Conservation (phyloP, 2,888 invertebrate species). For the Leptinotarsa rubiginosa region DNA sequence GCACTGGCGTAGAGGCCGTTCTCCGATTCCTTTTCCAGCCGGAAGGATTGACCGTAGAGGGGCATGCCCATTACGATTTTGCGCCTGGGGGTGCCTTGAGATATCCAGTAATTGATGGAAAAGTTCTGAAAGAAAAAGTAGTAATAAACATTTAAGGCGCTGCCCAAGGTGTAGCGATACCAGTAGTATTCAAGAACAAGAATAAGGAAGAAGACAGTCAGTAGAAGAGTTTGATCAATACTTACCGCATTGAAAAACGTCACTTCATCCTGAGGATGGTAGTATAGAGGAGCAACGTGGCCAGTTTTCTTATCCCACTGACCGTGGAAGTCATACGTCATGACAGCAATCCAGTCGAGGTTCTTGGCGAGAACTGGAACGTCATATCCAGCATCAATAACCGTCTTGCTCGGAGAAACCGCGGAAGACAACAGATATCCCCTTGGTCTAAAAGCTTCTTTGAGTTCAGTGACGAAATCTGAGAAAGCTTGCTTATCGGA, state of each 20-base stretch:
- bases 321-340: slow-evolving; percentile 93
- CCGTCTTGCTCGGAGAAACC: slow-evolving; percentile 88
- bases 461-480: slow-evolving; percentile 79
- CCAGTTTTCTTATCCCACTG: slow-evolving; percentile 94
- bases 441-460: slow-evolving; percentile 66
- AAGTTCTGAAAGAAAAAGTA: slow-evolving; percentile 73
- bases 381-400: slow-evolving; percentile 87
- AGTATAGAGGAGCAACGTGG: slow-evolving; percentile 86
- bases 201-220: no score
- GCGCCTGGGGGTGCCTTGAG: slow-evolving; percentile 82
- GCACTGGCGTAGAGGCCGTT: slow-evolving; percentile 82
- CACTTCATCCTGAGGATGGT: slow-evolving; percentile 85
- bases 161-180: no score
- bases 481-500: slow-evolving; percentile 87
- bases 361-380: slow-evolving; percentile 80
- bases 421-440: slow-evolving; percentile 81
- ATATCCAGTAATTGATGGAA: slow-evolving; percentile 90
- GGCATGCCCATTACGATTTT: slow-evolving; percentile 92
- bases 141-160: not conserved
- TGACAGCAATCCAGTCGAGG: slow-evolving; percentile 91
- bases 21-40: slow-evolving; percentile 71
- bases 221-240: not conserved
- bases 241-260: slow-evolving; percentile 85
- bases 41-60: slow-evolving; percentile 88
- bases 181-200: no score